These are phyloP conservation scores for Tachuris rubrigastra DNA, from an alignment of 2,113 vertebrate species.

Conservation along the genomic window DNA sequence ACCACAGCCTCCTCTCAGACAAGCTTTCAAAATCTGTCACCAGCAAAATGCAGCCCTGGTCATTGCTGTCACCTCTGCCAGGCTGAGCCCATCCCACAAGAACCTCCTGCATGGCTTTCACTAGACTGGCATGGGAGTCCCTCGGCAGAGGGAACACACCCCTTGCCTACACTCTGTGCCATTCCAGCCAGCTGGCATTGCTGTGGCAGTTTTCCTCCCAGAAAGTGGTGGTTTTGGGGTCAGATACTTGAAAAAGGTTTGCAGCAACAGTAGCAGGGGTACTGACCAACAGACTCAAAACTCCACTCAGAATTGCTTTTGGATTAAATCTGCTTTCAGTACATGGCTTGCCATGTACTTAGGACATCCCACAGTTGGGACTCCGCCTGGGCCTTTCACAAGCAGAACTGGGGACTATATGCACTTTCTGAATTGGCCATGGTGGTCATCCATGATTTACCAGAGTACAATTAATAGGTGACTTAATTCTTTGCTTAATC, in stretches of 20 bases:
- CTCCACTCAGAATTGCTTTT: background rate
- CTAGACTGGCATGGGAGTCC: accelerated
- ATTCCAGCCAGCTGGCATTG: background rate
- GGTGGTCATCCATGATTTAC: background rate
- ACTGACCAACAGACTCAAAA: background rate
- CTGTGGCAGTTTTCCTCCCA: background rate
- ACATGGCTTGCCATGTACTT: background rate
- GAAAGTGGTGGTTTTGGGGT: background rate
- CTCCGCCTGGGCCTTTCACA: background rate
- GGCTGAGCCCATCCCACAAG: background rate
- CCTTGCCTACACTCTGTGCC: background rate
- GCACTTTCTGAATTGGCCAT: background rate
- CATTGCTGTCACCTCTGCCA: background rate
- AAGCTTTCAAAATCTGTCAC: background rate
- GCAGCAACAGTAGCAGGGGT: background rate
- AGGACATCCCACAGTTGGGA: background rate
- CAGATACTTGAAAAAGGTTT: background rate
- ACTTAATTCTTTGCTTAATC: slow-evolving; percentile 49
- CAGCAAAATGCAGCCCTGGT: background rate
- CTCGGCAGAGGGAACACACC: accelerated
- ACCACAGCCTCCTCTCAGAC: background rate
- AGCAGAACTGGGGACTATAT: background rate
- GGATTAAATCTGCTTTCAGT: background rate
- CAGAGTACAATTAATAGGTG: slow-evolving; percentile 4
- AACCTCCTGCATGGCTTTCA: background rate